A percentile compares a stretch with the other conserved stretches of the same genome.
These are phyloP conservation scores for Pararge aegeria DNA, from an alignment of 1,140 invertebrate species.

Conservation along the genomic window DNA sequence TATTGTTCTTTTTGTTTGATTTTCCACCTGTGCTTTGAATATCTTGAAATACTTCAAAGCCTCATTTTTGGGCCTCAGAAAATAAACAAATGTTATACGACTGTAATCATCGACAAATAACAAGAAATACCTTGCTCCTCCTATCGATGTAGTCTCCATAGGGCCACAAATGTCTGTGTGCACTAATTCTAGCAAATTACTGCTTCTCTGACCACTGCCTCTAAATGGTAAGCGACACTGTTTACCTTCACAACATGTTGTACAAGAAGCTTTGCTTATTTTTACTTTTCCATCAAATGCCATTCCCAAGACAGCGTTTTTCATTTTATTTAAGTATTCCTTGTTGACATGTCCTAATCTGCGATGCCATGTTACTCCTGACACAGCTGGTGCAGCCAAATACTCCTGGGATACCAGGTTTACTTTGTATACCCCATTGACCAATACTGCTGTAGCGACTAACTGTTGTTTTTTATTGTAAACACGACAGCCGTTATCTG, in stretches of 20 bases:
- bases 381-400: background rate
- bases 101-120: slow-evolving; percentile 13
- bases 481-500: slow-evolving; percentile 15
- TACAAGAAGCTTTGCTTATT: slow-evolving; percentile 3
- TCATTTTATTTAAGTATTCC: slow-evolving; percentile 22
- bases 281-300: slow-evolving; percentile 8
- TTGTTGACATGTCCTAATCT: slow-evolving; percentile 36
- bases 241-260: slow-evolving; percentile 25
- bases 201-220: slow-evolving; percentile 2
- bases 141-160: slow-evolving; percentile 12
- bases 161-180: slow-evolving; percentile 42
- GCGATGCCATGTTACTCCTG: slow-evolving; percentile 31
- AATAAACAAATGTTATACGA: slow-evolving; percentile 3
- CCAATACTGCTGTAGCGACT: slow-evolving; percentile 22
- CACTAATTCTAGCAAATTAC: slow-evolving; percentile 31
- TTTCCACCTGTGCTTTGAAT: slow-evolving; percentile 17
- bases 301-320: slow-evolving; percentile 23
- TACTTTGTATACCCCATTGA: slow-evolving; percentile 19
- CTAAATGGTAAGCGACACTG: slow-evolving; percentile 24
- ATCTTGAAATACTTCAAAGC: background rate
- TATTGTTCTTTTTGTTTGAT: slow-evolving; percentile 6
- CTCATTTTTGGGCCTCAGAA: slow-evolving; percentile 7
- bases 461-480: slow-evolving; percentile 6
- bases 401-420: background rate
- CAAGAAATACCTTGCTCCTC: slow-evolving; percentile 13